These are phyloP conservation scores for Campoplex capitator DNA, from an alignment of 2,888 invertebrate genomes.

Conservation along the genomic window DNA sequence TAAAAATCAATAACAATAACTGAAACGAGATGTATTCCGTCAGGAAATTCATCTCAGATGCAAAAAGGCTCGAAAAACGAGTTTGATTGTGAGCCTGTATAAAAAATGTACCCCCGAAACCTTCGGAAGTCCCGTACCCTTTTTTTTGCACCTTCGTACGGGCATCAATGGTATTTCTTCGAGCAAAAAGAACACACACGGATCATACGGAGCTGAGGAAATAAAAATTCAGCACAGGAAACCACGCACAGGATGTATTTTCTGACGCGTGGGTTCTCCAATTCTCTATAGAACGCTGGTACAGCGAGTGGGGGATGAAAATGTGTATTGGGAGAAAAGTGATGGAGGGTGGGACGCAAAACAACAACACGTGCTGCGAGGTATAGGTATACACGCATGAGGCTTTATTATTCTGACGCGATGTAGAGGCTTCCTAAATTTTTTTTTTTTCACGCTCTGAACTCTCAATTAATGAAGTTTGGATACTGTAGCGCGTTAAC, in stretches of 20 bases:
- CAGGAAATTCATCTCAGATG: not conserved
- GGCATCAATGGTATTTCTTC: slow-evolving; percentile 20
- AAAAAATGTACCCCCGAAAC: slow-evolving; percentile 18
- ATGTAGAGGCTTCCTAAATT: not conserved
- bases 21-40: not conserved
- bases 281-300: slow-evolving; percentile 11
- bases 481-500: no score
- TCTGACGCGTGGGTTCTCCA: slow-evolving; percentile 9
- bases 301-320: not conserved
- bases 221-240: slow-evolving; percentile 5
- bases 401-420: not conserved
- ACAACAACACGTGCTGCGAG: slow-evolving; percentile 3
- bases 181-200: slow-evolving; percentile 34
- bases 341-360: not conserved
- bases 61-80: not conserved
- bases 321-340: slow-evolving; percentile 1
- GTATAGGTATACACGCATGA: not conserved
- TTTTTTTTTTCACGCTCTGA: not conserved
- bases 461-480: not conserved
- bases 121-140: slow-evolving; percentile 16
- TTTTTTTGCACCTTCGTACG: slow-evolving; percentile 44
- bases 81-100: not conserved
- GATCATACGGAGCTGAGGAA: not conserved
- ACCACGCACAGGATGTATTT: slow-evolving; percentile 37
- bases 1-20: no score